These are phyloP conservation scores for Platichthys flesus DNA, from an alignment of 2,113 vertebrate genomes.

Conservation along the genomic window DNA sequence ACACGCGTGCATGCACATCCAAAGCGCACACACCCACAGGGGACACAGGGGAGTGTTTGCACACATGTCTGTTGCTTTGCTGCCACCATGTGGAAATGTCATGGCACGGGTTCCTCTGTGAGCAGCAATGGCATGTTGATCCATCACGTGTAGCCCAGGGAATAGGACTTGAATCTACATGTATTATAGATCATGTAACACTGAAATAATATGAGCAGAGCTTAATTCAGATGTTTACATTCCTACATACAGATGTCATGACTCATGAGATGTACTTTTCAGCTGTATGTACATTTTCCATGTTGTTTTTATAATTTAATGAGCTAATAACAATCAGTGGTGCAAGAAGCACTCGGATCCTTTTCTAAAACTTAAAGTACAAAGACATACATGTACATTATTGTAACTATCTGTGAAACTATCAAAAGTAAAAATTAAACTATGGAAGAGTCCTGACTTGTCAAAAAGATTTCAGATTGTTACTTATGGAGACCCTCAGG, in stretches of 20 bases:
- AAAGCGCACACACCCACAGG: background rate
- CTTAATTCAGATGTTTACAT: background rate
- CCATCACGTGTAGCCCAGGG: background rate
- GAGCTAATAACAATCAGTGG: background rate
- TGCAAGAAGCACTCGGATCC: background rate
- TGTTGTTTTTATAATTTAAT: background rate
- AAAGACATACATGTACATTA: no score
- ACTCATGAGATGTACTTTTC: no score
- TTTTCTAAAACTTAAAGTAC: background rate
- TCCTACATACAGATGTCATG: background rate
- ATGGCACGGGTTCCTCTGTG: background rate
- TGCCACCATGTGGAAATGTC: slow-evolving; percentile 67
- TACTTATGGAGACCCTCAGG: no score
- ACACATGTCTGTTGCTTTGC: slow-evolving; percentile 42
- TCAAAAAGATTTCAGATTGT: no score
- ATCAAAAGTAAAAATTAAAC: no score
- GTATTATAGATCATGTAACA: background rate
- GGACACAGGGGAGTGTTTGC: background rate
- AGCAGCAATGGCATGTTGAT: background rate
- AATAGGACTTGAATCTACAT: background rate
- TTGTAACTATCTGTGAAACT: no score
- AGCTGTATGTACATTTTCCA: background rate
- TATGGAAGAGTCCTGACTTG: no score
- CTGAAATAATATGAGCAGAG: background rate
- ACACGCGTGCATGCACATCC: background rate